Base-by-base conservation (phyloP, 2,113 vertebrate genomes). In the Lathamus discolor region DNA sequence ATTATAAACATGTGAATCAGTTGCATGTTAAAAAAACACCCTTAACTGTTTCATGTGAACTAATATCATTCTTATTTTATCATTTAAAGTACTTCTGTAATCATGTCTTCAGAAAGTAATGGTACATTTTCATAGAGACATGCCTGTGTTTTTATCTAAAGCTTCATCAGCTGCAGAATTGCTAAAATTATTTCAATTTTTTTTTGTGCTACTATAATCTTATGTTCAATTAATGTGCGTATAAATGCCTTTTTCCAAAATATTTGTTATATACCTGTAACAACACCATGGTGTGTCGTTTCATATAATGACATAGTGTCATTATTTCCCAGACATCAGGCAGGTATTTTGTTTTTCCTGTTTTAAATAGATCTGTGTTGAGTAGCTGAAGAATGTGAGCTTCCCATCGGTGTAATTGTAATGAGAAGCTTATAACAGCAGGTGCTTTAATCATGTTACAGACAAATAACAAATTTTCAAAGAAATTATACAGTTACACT, bases 381-480 rank as follows among this genome's bases (percentile, higher is more conserved):
- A 63, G 44, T 37, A 83, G 46, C 54, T 93, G 83, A 90, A 62
- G 63, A 88, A 69, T 29, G 9, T 81, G 80, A 79, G 92, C 28
- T 84, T 89, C 23, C 28, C 14, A 33, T 83, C 51, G 72, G 10
- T 55, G 51, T 90, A 95, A 88, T 82, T 13, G 25, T 72, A 92
- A 92, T 35, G 11, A 93, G 95, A 91, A 72, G 6, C 33, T 84
- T 89, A 75, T 81, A 93, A 83, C 51, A 93, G 89, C 77, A 86
- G 69, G 33, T 78, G 35, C 11, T 92, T 93, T 91, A 95, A 93
- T 95, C 76, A 59, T 67, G 35, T 88, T 92, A 88, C 41, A 86
- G 86, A 83, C 14, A 91, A 92, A 90, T 86, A 94, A 88, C 28
- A 83, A 67, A 81, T 86, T 90, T 90, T 86, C 39, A 48, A 92